Evolutionary conservation across 2,888 invertebrate genomes (phyloP), one percentile per base, ranked within the genome.

Genomic region (Priocnemis perturbator): DNA sequence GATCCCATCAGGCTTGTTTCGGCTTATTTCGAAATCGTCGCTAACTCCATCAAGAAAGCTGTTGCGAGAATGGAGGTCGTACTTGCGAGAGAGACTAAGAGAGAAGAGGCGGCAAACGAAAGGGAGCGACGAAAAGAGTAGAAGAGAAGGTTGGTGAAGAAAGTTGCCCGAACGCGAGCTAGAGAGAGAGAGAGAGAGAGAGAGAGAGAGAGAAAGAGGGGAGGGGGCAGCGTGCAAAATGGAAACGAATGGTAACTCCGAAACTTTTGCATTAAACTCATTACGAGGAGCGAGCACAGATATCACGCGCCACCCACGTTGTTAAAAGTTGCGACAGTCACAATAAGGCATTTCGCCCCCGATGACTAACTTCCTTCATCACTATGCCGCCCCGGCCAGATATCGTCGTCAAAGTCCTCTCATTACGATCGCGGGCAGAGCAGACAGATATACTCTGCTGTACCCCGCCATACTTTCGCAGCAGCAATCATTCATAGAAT

Each of bases 181-280:
- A 66, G 79, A 78, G 79, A 67, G 73, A 79, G 63, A 44, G n/a
- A n/a, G n/a, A n/a, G n/a, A n/a, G n/a, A n/a, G n/a, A n/a, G n/a
- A n/a, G n/a, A n/a, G n/a, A n/a, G n/a, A n/a, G n/a, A n/a, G n/a
- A n/a, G n/a, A n/a, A n/a, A n/a, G n/a, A n/a, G n/a, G n/a, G 56
- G 60, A 30, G 48, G 56, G 58, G 48, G 44, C 53, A 59, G 63
- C 56, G 55, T 52, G 70, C 58, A 63, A 57, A 70, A 72, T 72
- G 53, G 76, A 61, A 71, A 77, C 68, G 69, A 75, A 72, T 67
- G 67, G 60, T 60, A 64, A 72, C 75, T 75, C 53, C 17, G 59
- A 64, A 72, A 79, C 62, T 79, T 72, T 53, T 60, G 67, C 73
- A 69, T 77, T 77, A 75, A 79, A 79, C 70, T 79, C 71, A 70